These are phyloP conservation scores for Drosophila setifemur DNA, from an alignment of 1,140 invertebrate species.

Conservation along the genomic window DNA sequence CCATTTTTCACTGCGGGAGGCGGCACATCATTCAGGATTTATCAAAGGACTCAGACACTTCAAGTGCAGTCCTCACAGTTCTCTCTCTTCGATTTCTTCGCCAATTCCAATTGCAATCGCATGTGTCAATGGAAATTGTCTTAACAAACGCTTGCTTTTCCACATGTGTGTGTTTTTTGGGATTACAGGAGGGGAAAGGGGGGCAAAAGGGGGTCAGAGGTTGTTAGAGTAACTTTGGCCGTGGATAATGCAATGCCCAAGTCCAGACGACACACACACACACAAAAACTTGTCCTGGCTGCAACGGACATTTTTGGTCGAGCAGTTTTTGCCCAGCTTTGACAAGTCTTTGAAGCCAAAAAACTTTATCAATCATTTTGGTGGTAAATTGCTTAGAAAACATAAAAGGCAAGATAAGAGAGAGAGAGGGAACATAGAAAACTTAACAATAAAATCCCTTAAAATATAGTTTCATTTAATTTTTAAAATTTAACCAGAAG, in stretches of 20 bases:
- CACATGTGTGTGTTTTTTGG: constrained; percentile 6
- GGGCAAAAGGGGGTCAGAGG: background rate
- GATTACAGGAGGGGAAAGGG: no score
- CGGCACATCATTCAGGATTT: constrained; percentile 23
- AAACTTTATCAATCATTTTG: constrained; percentile 82
- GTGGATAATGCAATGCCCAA: constrained; percentile 53
- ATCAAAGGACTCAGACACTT: constrained; percentile 23
- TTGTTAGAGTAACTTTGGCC: constrained; percentile 38
- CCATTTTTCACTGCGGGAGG: background rate
- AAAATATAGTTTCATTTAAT: no score
- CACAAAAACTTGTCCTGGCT: constrained; percentile 41
- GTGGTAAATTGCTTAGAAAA: constrained; percentile 81
- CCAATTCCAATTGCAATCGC: constrained; percentile 59
- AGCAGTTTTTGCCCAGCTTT: constrained; percentile 33
- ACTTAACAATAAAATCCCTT: background rate
- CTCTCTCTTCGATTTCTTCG: background rate
- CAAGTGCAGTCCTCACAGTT: constrained; percentile 27
- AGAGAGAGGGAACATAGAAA: background rate
- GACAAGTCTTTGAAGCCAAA: constrained; percentile 27
- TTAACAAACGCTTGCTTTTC: constrained; percentile 44
- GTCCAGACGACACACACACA: constrained; percentile 13
- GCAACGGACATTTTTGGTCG: constrained; percentile 31
- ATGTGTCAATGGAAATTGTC: constrained; percentile 76
- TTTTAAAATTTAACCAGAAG: no score
- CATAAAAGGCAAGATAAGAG: constrained; percentile 41